Evolutionary conservation across 2,888 invertebrate genomes (phyloP).

Genomic region (Oegoconia quadripuncta): DNA sequence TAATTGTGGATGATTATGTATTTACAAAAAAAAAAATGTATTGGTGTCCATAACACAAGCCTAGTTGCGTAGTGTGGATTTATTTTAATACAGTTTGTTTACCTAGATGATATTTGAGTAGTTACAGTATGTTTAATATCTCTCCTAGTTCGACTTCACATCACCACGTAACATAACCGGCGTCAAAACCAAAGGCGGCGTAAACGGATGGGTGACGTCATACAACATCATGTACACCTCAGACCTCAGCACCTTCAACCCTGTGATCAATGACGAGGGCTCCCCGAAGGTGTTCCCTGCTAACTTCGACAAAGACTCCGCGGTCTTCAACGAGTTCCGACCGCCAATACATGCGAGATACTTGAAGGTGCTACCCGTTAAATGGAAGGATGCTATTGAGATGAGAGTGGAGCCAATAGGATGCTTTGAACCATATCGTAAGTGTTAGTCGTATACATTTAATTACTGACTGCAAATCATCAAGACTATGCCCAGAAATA

Average conservation of each 20-base stretch:
- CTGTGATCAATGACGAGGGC: constrained; percentile 76
- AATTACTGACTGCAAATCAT: too few relatives aligned
- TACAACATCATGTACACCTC: constrained; percentile 87
- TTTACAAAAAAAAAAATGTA: too few relatives aligned
- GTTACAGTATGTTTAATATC: background rate
- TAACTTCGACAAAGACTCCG: constrained; percentile 83
- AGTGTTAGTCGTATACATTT: constrained; percentile 35
- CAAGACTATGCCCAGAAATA: too few relatives aligned
- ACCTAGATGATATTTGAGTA: too few relatives aligned
- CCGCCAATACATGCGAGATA: constrained; percentile 86
- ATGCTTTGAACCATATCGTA: constrained; percentile 85
- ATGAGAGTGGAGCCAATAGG: constrained; percentile 88
- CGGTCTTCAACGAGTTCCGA: constrained; percentile 83
- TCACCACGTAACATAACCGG: constrained; percentile 88
- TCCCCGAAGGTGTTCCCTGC: constrained; percentile 82
- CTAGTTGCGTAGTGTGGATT: too few relatives aligned
- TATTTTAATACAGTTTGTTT: too few relatives aligned
- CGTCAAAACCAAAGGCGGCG: constrained; percentile 85
- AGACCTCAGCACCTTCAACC: constrained; percentile 85
- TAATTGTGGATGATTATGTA: too few relatives aligned
- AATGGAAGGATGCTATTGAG: constrained; percentile 86
- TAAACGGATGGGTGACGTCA: constrained; percentile 85
- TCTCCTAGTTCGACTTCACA: constrained; percentile 85
- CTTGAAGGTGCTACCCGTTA: constrained; percentile 84
- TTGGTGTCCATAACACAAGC: too few relatives aligned